Conservation (phyloP, 2,888 invertebrate species). For the Platycnemis pennipes region DNA sequence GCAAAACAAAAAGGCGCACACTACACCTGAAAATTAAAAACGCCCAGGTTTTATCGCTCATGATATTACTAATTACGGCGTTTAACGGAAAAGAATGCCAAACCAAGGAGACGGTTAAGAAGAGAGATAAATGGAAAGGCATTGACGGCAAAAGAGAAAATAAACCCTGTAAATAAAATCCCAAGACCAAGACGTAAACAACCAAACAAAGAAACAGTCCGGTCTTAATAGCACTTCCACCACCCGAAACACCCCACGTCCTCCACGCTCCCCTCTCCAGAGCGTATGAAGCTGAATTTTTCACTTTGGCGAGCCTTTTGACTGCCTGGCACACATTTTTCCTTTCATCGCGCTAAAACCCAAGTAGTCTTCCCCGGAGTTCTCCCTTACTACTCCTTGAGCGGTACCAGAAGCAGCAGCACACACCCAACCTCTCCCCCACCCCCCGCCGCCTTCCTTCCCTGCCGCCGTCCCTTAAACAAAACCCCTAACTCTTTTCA, state of each 20-base stretch:
- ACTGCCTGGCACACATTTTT: slow-evolving; percentile 66
- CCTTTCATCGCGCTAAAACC: slow-evolving; percentile 62
- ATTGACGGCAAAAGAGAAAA: slow-evolving; percentile 30
- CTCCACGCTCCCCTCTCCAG: not conserved
- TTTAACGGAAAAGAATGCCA: slow-evolving; percentile 46
- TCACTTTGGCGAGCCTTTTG: slow-evolving; percentile 66
- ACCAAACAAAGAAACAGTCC: slow-evolving; percentile 58
- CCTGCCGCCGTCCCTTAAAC: not conserved
- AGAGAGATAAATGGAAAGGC: slow-evolving; percentile 7
- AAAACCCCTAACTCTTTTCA: slow-evolving; percentile 41
- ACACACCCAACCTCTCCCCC: not conserved
- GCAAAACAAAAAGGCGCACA: too few species aligned
- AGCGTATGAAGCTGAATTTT: slow-evolving; percentile 61
- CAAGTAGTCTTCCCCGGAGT: slow-evolving; percentile 42
- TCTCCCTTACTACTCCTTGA: slow-evolving; percentile 20
- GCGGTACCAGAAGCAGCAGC: not conserved
- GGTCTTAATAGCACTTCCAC: slow-evolving; percentile 30
- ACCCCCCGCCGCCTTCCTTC: not conserved
- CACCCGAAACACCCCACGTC: too few species aligned
- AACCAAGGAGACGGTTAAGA: not conserved
- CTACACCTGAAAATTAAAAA: too few species aligned
- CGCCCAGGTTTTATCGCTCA: not conserved
- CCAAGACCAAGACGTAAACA: slow-evolving; percentile 41
- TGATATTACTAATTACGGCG: slow-evolving; percentile 56
- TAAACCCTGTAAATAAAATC: not conserved